Evolutionary conservation across 2,797 vertebrate species (phyloP), one percentile per base, ranked within the genome.

Genomic region (Rhyacichthys aspro): DNA sequence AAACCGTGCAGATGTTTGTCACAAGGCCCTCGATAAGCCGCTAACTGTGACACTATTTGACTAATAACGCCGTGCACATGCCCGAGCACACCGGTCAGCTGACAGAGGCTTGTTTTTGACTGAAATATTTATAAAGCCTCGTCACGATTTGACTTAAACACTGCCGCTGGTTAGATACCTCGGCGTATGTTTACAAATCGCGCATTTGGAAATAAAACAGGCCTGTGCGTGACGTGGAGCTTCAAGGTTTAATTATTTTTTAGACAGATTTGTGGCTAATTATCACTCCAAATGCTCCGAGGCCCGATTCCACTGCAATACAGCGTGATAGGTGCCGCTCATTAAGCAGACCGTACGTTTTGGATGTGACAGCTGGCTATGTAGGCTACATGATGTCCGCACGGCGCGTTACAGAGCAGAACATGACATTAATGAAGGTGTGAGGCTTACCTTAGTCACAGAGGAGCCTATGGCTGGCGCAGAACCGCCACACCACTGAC

Each of bases 101-200:
- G 87, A 86, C 46, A 72, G 69, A 69, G 67, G 63, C 55, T 90
- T 86, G 74, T 88, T 86, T 86, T 79, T 62, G 15, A 55, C 62
- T 82, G 67, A 89, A 86, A 86, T 83, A 88, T 90, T 85, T 60
- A 85, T 76, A 67, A 80, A 60, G 63, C 58, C 70, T 66, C 67
- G 86, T 90, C 88, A 88, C 86, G 80, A 88, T 81, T 75, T 54
- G 76, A 76, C 61, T 67, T 54, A 59, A 74, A 79, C 44, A 15
- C 59, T 52, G 59, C 50, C 66, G 57, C 42, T 53, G 32, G 1
- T 19, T 17, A 15, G 57, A 49, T 43, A 28, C 55, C 49, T n/a
- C 1, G 56, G 4, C 47, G 15, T 42, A 32, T 67, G 55, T 67
- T 14, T 12, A 0, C 59, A n/a, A 44, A 42, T 61, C 57, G 43